These are phyloP conservation scores for Limenitis camilla DNA, from an alignment of 2,888 invertebrate species.

Conservation along the genomic window DNA sequence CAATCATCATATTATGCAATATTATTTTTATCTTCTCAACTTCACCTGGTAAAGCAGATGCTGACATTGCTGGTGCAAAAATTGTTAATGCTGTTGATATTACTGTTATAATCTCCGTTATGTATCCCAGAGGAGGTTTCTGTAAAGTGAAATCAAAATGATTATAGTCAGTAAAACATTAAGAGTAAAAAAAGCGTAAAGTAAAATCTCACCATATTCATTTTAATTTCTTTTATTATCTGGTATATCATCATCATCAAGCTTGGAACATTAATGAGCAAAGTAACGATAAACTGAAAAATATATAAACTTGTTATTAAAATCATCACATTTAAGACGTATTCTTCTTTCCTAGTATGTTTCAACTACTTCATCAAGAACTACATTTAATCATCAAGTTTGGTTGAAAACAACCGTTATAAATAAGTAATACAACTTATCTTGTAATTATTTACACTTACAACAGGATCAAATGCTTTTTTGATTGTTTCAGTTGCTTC, in stretches of 20 bases:
- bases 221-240: slow-evolving; percentile 4
- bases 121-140: background rate
- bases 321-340: no score
- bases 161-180: no score
- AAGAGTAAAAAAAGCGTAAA: no score
- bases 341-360: no score
- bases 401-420: no score
- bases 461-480: slow-evolving; percentile 4
- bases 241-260: slow-evolving; percentile 2
- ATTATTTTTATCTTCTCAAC: slow-evolving; percentile 13
- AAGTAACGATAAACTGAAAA: slow-evolving; percentile 7
- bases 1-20: slow-evolving; percentile 8
- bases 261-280: background rate
- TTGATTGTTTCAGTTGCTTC: slow-evolving; percentile 10
- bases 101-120: background rate
- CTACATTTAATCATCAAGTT: no score
- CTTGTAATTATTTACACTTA: slow-evolving; percentile 3
- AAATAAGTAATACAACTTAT: no score
- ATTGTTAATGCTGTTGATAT: background rate
- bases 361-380: no score
- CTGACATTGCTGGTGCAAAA: slow-evolving; percentile 7
- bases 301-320: background rate
- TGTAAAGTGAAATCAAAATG: background rate
- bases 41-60: slow-evolving; percentile 3
- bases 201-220: slow-evolving; percentile 1